Evolutionary conservation across 2,888 invertebrate species (phyloP).

Genomic region (Calephelis perditalis): DNA sequence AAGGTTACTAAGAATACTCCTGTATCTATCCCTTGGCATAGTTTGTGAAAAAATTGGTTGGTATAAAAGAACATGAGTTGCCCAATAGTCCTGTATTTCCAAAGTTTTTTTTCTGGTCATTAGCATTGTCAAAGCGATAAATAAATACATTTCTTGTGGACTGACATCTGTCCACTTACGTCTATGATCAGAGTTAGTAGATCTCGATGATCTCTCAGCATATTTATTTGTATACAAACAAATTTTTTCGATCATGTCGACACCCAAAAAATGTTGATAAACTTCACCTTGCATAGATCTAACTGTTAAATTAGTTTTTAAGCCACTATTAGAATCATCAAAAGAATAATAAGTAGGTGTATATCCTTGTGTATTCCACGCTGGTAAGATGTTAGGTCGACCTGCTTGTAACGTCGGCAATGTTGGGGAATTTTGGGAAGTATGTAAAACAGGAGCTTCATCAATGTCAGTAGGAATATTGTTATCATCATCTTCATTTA

Average conservation of each 20-base stretch:
- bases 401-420: too few relatives aligned
- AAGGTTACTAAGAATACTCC: conserved; percentile 5
- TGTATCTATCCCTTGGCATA: conserved; percentile 13
- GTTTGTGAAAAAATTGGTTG: conserved; percentile 6
- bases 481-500: too few relatives aligned
- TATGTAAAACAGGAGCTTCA: too few relatives aligned
- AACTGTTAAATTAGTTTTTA: too few relatives aligned
- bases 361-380: too few relatives aligned
- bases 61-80: conserved; percentile 12
- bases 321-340: too few relatives aligned
- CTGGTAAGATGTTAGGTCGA: too few relatives aligned
- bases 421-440: too few relatives aligned
- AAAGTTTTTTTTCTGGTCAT: not conserved
- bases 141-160: not conserved
- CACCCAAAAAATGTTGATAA: not conserved
- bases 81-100: conserved; percentile 12
- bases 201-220: conserved; percentile 5
- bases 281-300: not conserved
- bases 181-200: conserved; percentile 8
- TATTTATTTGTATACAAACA: conserved; percentile 1
- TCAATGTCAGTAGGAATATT: too few relatives aligned
- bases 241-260: not conserved
- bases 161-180: conserved; percentile 13
- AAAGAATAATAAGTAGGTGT: too few relatives aligned
- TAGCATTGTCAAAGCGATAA: too few relatives aligned